Percentiles rank a stretch among this genome's conserved stretches.
Evolutionary conservation across 2,888 invertebrate genomes (phyloP).

Genomic region (Standfussiana lucernea): DNA sequence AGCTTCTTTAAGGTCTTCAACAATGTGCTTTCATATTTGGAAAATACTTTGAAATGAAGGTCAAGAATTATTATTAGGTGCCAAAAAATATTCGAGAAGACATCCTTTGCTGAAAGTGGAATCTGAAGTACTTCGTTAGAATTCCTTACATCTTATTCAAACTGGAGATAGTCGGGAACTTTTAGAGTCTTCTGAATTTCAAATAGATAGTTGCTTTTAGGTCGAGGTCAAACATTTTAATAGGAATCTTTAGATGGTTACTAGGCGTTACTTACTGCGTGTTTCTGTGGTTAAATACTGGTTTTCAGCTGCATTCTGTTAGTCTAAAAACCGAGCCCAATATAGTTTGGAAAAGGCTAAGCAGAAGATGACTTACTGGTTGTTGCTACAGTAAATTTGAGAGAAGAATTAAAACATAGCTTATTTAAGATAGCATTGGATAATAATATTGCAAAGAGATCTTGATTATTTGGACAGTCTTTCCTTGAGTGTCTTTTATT

Average conservation of each 20-base stretch:
- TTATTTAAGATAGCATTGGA: neutral
- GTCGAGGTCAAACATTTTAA: conserved; percentile 24
- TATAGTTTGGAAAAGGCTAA: neutral
- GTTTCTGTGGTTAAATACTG: neutral
- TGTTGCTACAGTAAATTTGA: neutral
- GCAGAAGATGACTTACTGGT: neutral
- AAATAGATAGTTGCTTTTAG: conserved; percentile 60
- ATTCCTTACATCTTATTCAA: conserved; percentile 67
- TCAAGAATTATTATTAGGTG: conserved; percentile 39
- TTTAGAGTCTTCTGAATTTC: conserved; percentile 69
- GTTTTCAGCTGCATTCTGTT: neutral
- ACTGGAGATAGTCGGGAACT: conserved; percentile 64
- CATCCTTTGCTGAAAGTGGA: conserved; percentile 44
- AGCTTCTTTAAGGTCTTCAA: conserved; percentile 11
- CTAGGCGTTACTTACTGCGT: neutral
- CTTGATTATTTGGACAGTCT: neutral
- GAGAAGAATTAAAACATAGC: neutral
- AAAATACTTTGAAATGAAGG: conserved; percentile 18
- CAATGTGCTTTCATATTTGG: conserved; percentile 23
- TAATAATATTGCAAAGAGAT: neutral
- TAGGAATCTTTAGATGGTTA: neutral
- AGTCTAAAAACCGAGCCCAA: neutral
- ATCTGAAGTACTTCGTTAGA: conserved; percentile 64
- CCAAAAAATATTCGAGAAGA: conserved; percentile 50
- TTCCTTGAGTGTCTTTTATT: neutral